phyloP scores from a whole-genome alignment of 1,140 invertebrate species.

The Armadillidium nasatum region DNA sequence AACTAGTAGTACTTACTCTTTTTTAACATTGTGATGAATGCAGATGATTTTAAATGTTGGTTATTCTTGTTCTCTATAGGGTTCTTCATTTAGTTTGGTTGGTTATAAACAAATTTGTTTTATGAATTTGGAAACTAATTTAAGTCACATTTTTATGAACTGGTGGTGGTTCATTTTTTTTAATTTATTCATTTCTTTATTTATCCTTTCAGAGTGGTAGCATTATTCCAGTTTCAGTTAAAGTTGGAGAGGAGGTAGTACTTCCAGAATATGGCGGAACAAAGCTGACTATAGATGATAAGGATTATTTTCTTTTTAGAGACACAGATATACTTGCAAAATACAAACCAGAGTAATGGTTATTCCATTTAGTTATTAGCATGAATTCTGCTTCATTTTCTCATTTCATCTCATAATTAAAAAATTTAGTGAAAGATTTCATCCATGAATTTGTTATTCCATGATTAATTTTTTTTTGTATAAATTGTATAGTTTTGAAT shows the following conservation, averaged over 20 bases:
- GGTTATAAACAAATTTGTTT: too few species aligned
- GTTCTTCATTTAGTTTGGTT: too few species aligned
- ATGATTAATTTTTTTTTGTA: neutral
- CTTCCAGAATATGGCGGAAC: constrained; percentile 98
- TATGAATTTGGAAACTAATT: too few species aligned
- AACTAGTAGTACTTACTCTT: too few species aligned
- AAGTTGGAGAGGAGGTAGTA: constrained; percentile 89
- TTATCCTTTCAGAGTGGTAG: constrained; percentile 67
- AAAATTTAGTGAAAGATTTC: neutral
- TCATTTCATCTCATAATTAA: neutral
- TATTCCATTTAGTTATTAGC: neutral
- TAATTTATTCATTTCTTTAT: constrained; percentile 34
- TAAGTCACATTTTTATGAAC: too few species aligned
- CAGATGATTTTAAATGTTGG: too few species aligned
- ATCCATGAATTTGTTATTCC: neutral
- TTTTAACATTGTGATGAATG: too few species aligned
- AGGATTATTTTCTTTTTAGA: constrained; percentile 90
- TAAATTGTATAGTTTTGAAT: constrained; percentile 10
- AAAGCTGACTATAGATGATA: constrained; percentile 70
- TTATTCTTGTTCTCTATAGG: too few species aligned
- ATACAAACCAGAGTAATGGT: constrained; percentile 51
- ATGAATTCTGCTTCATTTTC: neutral
- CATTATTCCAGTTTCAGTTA: constrained; percentile 71
- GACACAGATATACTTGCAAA: constrained; percentile 96
- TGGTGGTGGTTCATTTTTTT: neutral